Conservation (phyloP, 2,113 vertebrate genomes). For the Bujurquina vittata region DNA sequence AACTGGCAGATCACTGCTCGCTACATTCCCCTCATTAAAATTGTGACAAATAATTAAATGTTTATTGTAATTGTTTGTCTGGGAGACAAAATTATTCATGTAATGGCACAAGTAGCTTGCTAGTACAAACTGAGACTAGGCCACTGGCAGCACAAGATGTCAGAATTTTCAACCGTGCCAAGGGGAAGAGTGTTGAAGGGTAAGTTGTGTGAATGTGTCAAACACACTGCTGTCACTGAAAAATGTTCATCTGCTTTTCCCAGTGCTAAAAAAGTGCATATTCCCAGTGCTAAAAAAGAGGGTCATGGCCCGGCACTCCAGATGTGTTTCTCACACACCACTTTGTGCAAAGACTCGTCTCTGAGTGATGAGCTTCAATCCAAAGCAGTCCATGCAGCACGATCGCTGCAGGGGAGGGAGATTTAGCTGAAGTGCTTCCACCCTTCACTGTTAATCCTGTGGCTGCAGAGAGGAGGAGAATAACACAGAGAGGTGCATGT, state of each 20-base stretch:
- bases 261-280: constrained; percentile 12
- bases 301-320: constrained; percentile 47
- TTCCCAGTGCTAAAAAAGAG: constrained; percentile 14
- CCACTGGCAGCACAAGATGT: neutral
- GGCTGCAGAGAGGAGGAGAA: constrained; percentile 36
- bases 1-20: neutral
- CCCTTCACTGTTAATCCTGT: constrained; percentile 66
- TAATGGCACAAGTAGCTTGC: neutral
- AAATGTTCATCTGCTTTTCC: constrained; percentile 35
- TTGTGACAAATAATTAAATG: neutral
- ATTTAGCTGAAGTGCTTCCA: constrained; percentile 69
- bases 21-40: neutral
- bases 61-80: neutral
- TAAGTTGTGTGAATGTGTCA: constrained; percentile 28
- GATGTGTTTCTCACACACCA: constrained; percentile 52
- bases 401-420: constrained; percentile 56
- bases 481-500: constrained; percentile 33
- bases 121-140: neutral
- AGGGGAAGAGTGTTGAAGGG: neutral
- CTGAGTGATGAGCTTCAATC: constrained; percentile 55
- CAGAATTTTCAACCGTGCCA: neutral
- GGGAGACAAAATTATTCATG: neutral
- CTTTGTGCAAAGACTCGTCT: constrained; percentile 53
- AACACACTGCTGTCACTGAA: neutral
- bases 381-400: constrained; percentile 50